These are phyloP conservation scores for Caenorhabditis parvicauda DNA, from an alignment of 2,888 invertebrate species.

Conservation along the genomic window DNA sequence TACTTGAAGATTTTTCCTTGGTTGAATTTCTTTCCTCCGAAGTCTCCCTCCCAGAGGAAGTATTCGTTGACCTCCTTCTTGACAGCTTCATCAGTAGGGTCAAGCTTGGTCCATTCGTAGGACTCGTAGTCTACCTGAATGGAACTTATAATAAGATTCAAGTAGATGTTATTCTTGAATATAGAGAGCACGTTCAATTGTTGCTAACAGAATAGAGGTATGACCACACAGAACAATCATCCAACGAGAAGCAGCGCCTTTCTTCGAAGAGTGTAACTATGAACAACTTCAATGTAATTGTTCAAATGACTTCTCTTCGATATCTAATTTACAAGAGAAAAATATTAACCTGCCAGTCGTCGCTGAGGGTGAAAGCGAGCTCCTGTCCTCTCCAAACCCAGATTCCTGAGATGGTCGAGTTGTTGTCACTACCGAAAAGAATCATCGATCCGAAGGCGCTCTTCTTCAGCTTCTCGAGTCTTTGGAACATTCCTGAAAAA, in stretches of 20 bases:
- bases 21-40: constrained; percentile 85
- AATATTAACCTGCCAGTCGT: constrained; percentile 56
- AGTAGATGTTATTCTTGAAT: neutral
- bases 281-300: constrained; percentile 10
- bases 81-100: constrained; percentile 77
- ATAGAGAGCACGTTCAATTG: neutral
- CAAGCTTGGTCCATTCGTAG: constrained; percentile 90
- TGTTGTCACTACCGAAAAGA: constrained; percentile 86
- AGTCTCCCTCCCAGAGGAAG: constrained; percentile 71
- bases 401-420: constrained; percentile 88
- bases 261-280: constrained; percentile 42
- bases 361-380: constrained; percentile 77
- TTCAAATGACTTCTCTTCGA: constrained; percentile 38
- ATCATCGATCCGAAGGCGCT: constrained; percentile 89
- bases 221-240: constrained; percentile 15
- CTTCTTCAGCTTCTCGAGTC: constrained; percentile 95
- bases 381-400: constrained; percentile 98
- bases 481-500: constrained; percentile 86
- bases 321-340: neutral
- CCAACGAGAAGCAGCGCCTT: constrained; percentile 40
- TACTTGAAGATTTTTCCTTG: constrained; percentile 98
- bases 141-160: neutral
- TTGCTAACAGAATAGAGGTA: constrained; percentile 34
- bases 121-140: constrained; percentile 84
- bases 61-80: constrained; percentile 61